These are phyloP conservation scores for Unio pictorum DNA, from an alignment of 2,888 invertebrate genomes.

Conservation along the genomic window DNA sequence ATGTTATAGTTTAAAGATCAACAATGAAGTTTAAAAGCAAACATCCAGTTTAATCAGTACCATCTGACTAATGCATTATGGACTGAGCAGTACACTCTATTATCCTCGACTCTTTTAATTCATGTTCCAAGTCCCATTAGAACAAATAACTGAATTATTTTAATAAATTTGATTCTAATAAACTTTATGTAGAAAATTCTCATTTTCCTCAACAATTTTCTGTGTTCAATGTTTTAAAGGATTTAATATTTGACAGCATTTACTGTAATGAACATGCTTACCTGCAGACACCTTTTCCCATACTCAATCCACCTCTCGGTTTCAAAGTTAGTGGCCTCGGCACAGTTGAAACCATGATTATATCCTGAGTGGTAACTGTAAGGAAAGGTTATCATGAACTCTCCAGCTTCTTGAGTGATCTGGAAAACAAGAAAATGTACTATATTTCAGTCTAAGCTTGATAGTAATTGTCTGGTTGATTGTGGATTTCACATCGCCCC, in stretches of 20 bases:
- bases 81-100: no score
- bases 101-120: no score
- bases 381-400: conserved; percentile 99
- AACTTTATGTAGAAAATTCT: background rate
- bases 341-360: conserved; percentile 98
- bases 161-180: no score
- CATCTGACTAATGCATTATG: no score
- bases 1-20: no score
- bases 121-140: no score
- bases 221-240: background rate
- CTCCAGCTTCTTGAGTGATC: conserved; percentile 95
- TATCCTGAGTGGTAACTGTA: conserved; percentile 99
- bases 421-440: conserved; percentile 58
- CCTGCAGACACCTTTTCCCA: conserved; percentile 80
- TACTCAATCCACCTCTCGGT: conserved; percentile 98
- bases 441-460: no score
- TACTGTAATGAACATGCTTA: conserved; percentile 23
- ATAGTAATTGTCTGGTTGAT: no score
- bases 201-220: background rate
- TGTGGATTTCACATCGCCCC: no score
- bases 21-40: no score
- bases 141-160: no score
- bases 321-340: conserved; percentile 99
- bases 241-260: background rate
- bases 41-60: no score